These are phyloP conservation scores for Tetrax tetrax DNA, from an alignment of 2,113 vertebrate genomes.

Conservation along the genomic window DNA sequence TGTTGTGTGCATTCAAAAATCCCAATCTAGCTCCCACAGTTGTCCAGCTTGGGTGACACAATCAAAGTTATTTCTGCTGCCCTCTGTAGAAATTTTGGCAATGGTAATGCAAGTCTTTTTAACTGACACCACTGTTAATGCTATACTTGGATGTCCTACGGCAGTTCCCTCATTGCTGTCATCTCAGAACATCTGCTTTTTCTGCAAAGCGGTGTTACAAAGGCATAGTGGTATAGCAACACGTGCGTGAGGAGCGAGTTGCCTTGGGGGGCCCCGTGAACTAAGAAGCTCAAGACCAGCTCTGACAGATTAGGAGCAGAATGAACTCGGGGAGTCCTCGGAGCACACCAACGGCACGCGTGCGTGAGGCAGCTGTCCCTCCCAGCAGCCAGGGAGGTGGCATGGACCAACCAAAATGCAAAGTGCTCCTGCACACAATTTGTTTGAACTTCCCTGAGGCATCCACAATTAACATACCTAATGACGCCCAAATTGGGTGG, in stretches of 20 bases:
- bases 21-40: neutral
- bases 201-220: neutral
- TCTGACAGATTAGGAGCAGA: accelerated
- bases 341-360: accelerated
- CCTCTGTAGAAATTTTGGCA: neutral
- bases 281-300: neutral
- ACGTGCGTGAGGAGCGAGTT: accelerated
- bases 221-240: neutral
- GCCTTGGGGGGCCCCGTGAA: neutral
- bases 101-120: neutral
- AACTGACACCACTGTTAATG: neutral
- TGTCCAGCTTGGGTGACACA: neutral
- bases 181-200: neutral
- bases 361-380: neutral
- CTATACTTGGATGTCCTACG: neutral
- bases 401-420: accelerated
- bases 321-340: neutral
- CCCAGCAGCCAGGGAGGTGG: neutral
- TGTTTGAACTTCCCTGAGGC: neutral
- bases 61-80: neutral
- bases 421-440: neutral
- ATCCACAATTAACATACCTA: neutral
- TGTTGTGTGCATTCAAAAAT: accelerated
- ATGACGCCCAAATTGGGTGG: neutral
- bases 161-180: neutral